Evolutionary conservation across 2,888 invertebrate species (phyloP), one percentile per base, ranked within the genome.

Genomic region (Nomada lathburiana): DNA sequence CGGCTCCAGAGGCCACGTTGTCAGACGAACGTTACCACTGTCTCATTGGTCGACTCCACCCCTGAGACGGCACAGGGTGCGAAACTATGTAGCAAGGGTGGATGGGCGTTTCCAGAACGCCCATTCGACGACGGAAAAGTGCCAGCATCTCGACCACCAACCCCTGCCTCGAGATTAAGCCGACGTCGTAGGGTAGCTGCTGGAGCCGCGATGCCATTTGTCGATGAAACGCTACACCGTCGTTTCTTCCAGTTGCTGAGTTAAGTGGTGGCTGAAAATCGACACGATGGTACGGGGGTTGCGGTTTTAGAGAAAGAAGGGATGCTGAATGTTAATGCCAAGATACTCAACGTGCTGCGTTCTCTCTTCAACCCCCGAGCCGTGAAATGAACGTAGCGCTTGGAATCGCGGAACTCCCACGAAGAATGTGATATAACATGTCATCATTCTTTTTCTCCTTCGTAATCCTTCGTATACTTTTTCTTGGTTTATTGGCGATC

Each of bases 21-120:
- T 92, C 93, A 92, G 91, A 89, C 89, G 89, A 90, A 76, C 82
- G 88, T 89, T 89, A 90, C 91, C 90, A 90, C 87, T 88, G 89
- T 90, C 91, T 91, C 91, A 93, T 92, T 93, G 93, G 93, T 87
- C 87, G 91, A 89, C 90, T 91, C 91, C 92, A 90, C 92, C 92
- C 91, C 86, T 88, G 75, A 71, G 68, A 64, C 65, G 23, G 64
- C 65, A 71, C 64, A 76, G 79, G 80, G 77, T 82, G 72, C 76
- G 63, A 83, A 74, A 85, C 82, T 86, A 72, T 75, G 80, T 64
- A 60, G 74, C 69, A 59, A 83, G 86, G 86, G 86, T 83, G 84
- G 75, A 83, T 90, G 77, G 90, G 90, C 90, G 90, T 83, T 50
- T 47, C 82, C 68, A 75, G 75, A 84, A 88, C 86, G 87, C 88